A percentile compares a stretch with the other conserved stretches of the same genome.
Conservation (phyloP, 2,888 invertebrate genomes). For the Trissolcus japonicus region DNA sequence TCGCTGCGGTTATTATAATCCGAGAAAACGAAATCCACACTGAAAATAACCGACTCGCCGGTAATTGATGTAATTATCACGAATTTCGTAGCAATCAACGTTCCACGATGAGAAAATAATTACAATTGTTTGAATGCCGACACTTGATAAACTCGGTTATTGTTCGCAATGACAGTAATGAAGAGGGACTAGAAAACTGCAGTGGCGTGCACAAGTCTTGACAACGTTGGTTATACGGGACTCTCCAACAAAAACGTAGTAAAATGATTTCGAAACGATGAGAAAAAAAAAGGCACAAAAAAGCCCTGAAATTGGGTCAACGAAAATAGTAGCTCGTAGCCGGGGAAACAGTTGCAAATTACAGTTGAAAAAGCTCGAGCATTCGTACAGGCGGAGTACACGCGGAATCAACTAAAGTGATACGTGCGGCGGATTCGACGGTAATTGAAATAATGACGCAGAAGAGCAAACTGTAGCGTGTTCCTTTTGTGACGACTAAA, state of each 20-base stretch:
- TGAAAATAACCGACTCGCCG: constrained; percentile 12
- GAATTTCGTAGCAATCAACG: constrained; percentile 30
- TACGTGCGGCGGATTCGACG: constrained; percentile 11
- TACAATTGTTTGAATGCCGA: constrained; percentile 31
- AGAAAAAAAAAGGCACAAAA: not conserved
- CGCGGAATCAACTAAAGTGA: constrained; percentile 13
- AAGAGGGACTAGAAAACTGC: constrained; percentile 21
- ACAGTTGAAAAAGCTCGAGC: not conserved
- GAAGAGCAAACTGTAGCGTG: constrained; percentile 19
- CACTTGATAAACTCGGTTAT: constrained; percentile 26
- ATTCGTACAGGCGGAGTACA: constrained; percentile 1
- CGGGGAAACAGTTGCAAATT: constrained; percentile 5
- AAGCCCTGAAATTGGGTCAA: not conserved
- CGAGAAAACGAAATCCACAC: constrained; percentile 5
- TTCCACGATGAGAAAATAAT: constrained; percentile 31
- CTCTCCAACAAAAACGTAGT: constrained; percentile 12
- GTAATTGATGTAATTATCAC: constrained; percentile 22
- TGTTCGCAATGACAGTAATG: constrained; percentile 36
- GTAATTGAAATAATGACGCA: constrained; percentile 40
- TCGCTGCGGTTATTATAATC: not conserved
- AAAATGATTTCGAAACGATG: constrained; percentile 4
- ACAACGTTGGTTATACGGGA: constrained; percentile 7
- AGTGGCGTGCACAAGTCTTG: constrained; percentile 25
- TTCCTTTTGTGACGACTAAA: constrained; percentile 24
- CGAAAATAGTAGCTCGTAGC: not conserved